Percentiles rank a stretch among this genome's conserved stretches.
Conservation (phyloP, 2,888 invertebrate species). For the Sphecodes monilicornis region DNA sequence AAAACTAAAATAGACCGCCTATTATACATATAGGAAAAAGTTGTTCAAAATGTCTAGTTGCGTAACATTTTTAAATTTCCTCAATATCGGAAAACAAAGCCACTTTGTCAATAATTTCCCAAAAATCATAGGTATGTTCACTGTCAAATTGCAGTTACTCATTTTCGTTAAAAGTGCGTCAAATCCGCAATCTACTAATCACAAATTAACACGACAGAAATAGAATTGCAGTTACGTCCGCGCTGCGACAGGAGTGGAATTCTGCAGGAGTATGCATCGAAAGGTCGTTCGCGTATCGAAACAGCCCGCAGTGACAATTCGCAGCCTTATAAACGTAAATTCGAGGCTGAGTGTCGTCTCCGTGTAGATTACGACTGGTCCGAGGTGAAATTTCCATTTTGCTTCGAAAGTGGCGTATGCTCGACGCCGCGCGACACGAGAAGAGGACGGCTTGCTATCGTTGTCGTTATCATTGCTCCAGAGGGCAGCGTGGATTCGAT, state of each 20-base stretch:
- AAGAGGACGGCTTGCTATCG: not conserved
- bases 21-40: no score
- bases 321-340: constrained; percentile 27
- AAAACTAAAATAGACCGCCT: no score
- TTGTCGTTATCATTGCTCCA: constrained; percentile 38
- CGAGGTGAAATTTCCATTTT: constrained; percentile 14
- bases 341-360: not conserved
- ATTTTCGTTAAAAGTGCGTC: not conserved
- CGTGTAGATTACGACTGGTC: not conserved
- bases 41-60: no score
- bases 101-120: no score
- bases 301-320: not conserved
- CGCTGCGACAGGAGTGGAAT: not conserved
- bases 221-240: not conserved
- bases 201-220: not conserved
- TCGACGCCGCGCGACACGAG: not conserved
- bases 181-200: not conserved
- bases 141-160: not conserved
- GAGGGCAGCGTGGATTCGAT: constrained; percentile 18
- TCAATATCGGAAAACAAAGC: no score
- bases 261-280: not conserved
- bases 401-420: constrained; percentile 5
- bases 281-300: not conserved
- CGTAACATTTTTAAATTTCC: no score
- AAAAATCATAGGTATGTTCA: no score